A percentile compares a stretch with the other conserved stretches of the same genome.
Conservation (phyloP, 2,888 invertebrate genomes). For the Lumbricus terrestris region DNA sequence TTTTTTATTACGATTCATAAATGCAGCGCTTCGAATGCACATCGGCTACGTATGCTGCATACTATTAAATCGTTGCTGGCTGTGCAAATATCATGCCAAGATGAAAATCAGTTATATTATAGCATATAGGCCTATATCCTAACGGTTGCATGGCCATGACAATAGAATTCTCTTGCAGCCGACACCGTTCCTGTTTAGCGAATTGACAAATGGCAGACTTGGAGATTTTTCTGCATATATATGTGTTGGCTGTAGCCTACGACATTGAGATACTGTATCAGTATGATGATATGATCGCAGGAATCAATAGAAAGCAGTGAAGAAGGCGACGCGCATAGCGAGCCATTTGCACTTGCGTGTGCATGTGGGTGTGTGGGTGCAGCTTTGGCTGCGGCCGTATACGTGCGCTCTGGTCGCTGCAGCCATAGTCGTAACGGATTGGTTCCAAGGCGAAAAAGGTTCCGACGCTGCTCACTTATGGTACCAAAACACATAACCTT, state of each 20-base stretch:
- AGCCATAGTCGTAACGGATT: not conserved
- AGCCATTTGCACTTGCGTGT: not conserved
- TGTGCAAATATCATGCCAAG: not conserved
- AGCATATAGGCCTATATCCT: not conserved
- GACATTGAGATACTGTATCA: not conserved
- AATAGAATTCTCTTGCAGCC: not conserved
- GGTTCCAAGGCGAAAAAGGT: not conserved
- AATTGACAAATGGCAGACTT: not conserved
- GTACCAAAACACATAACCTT: too few species aligned
- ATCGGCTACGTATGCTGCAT: too few species aligned
- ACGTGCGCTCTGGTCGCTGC: not conserved
- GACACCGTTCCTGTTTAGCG: not conserved
- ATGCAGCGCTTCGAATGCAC: too few species aligned
- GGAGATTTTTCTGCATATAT: too few species aligned
- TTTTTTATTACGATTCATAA: too few species aligned
- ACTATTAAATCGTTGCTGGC: not conserved
- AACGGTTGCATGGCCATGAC: not conserved
- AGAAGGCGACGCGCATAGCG: not conserved
- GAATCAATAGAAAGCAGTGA: not conserved
- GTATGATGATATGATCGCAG: not conserved
- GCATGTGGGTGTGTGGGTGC: not conserved
- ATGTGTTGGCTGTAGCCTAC: too few species aligned
- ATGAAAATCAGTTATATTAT: too few species aligned
- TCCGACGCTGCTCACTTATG: not conserved
- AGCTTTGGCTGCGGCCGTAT: not conserved